phyloP scores from a whole-genome alignment of 2,113 vertebrate species.

The Sorex fumeus region DNA sequence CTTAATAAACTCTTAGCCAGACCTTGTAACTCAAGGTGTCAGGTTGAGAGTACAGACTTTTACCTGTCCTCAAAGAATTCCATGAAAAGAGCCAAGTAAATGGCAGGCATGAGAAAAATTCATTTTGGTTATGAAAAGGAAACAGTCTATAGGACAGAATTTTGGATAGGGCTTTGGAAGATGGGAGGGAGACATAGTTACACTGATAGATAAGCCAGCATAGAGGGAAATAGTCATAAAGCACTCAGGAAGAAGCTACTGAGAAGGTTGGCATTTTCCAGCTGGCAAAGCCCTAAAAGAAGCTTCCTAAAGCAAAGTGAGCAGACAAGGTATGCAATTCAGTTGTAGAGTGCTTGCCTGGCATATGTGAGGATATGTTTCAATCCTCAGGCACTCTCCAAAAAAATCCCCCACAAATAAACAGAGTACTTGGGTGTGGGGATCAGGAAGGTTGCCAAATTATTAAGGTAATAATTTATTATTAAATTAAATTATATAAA shows the following conservation, averaged over 20 bases:
- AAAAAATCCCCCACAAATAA: too few species aligned
- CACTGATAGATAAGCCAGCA: not conserved
- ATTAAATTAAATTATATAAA: too few species aligned
- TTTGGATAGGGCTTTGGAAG: conserved; percentile 58
- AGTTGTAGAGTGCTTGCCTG: too few species aligned
- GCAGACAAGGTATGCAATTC: not conserved
- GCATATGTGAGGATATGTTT: too few species aligned
- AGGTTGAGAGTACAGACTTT: not conserved
- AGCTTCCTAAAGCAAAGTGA: not conserved
- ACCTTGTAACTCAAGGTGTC: conserved; percentile 5
- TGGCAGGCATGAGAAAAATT: not conserved
- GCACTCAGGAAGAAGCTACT: not conserved
- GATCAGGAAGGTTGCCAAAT: not conserved
- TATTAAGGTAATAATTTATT: not conserved
- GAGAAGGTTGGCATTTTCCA: conserved; percentile 14
- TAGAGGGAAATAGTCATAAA: conserved; percentile 31
- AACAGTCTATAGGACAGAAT: not conserved
- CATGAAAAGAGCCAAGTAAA: conserved; percentile 25
- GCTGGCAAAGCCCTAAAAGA: not conserved
- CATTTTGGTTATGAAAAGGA: not conserved
- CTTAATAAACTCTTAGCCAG: conserved; percentile 27
- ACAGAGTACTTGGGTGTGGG: not conserved
- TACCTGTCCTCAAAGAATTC: conserved; percentile 32
- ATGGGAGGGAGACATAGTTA: not conserved
- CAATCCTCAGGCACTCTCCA: too few species aligned